phyloP scores from a whole-genome alignment of 1,140 invertebrate genomes.

The Monomorium pharaonis region DNA sequence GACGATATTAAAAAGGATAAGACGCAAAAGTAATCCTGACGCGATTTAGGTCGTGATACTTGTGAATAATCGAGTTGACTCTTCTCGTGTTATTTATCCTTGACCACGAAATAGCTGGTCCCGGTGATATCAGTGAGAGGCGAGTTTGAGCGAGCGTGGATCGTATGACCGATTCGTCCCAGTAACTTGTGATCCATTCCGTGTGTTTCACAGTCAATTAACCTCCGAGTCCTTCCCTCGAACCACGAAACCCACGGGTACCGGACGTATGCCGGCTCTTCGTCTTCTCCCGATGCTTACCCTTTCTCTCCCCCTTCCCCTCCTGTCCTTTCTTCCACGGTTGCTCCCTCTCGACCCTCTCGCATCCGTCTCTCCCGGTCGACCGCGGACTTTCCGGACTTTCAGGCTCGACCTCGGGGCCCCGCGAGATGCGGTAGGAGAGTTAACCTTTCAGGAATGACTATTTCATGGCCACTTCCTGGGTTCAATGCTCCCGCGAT shows the following conservation, averaged over 20 bases:
- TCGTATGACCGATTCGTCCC: slow-evolving; percentile 56
- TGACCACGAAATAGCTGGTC: slow-evolving; percentile 9
- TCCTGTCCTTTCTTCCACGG: slow-evolving; percentile 10
- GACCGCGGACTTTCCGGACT: slow-evolving; percentile 71
- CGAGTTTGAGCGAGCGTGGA: slow-evolving; percentile 28
- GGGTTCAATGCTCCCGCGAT: slow-evolving; percentile 83
- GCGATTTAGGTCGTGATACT: neutral
- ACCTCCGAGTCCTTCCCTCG: slow-evolving; percentile 46
- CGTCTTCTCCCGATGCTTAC: slow-evolving; percentile 26
- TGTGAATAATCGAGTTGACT: neutral
- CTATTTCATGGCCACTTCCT: slow-evolving; percentile 84
- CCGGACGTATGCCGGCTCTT: slow-evolving; percentile 35
- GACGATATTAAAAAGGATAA: neutral
- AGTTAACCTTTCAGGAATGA: slow-evolving; percentile 83
- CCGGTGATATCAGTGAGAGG: neutral
- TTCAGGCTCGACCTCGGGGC: slow-evolving; percentile 73
- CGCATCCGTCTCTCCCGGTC: slow-evolving; percentile 64
- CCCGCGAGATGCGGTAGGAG: slow-evolving; percentile 75
- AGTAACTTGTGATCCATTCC: slow-evolving; percentile 45
- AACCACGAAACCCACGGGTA: slow-evolving; percentile 13
- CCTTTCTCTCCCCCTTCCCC: neutral
- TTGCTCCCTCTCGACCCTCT: slow-evolving; percentile 47
- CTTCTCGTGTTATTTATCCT: neutral
- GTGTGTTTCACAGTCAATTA: slow-evolving; percentile 58
- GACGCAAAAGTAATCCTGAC: neutral